Conservation (phyloP, 2,888 invertebrate species). For the Oscheius onirici region DNA sequence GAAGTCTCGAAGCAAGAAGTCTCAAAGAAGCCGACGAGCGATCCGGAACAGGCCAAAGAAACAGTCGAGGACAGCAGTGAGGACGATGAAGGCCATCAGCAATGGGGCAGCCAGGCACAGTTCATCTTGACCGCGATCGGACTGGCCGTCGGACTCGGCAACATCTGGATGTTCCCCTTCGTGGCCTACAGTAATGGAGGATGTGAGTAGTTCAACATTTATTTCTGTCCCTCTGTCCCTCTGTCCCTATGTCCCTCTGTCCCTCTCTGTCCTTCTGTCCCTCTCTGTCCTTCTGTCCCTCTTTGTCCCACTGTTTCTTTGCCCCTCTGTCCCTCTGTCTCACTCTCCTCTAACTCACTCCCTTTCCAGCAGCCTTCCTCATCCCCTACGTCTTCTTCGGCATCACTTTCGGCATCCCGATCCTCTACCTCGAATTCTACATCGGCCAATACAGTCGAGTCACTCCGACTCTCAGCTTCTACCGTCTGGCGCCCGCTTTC, state of each 20-base stretch:
- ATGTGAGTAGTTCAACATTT: constrained; percentile 70
- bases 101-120: constrained; percentile 49
- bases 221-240: constrained; percentile 60
- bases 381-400: constrained; percentile 72
- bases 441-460: constrained; percentile 63
- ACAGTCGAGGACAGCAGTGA: not conserved
- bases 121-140: constrained; percentile 65
- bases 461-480: constrained; percentile 9
- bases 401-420: constrained; percentile 71
- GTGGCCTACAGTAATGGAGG: constrained; percentile 58
- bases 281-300: no score
- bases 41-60: not conserved
- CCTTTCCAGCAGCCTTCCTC: constrained; percentile 70
- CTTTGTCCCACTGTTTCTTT: no score
- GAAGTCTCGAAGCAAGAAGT: not conserved
- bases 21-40: not conserved
- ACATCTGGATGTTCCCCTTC: constrained; percentile 57
- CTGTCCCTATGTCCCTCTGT: no score
- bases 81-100: constrained; percentile 19
- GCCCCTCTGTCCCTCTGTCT: not conserved
- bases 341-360: constrained; percentile 42
- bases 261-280: no score
- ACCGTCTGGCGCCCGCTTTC: constrained; percentile 16
- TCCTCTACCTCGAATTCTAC: constrained; percentile 70
- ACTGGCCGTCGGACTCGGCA: constrained; percentile 66